Base-by-base conservation (phyloP, 2,888 invertebrate genomes). In the Habrosyne pyritoides region DNA sequence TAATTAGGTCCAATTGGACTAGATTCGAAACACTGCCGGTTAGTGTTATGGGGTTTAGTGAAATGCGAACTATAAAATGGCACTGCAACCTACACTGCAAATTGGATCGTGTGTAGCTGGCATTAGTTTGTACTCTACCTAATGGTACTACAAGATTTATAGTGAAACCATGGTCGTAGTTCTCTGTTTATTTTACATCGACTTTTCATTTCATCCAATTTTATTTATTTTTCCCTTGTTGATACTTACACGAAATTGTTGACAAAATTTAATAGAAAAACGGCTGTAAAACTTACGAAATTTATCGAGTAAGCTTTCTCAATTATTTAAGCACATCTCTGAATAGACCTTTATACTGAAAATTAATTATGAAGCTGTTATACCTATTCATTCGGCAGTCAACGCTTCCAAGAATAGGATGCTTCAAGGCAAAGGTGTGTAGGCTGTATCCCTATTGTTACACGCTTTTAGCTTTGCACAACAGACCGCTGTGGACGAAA, bases 391-490 rank as follows among this genome's bases (percentile, higher is more conserved):
- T 14, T 14, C 36, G 5, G n/a, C 14, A 36, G n/a, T 36, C 42
- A n/a, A 18, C 1, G 8, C 18, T 42, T 42, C 18, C 14, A 48
- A 50, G 30, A 50, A 50, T 28, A 50, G 50, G 50, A 18, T 14
- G 28, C 28, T 21, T 28, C 51, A 22, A 24, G 54, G 51, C 42
- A 42, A 36, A 42, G 42, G 42, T 18, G 54, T 49, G 53, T 53
- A 57, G 49, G 52, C 47, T 36, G 53, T 52, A 36, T 51, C 53
- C 53, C 61, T 60, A 67, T 72, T 72, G 70, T 70, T 61, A 57
- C 53, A 53, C 48, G 49, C 56, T 61, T 58, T 59, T 52, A 54
- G 49, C 53, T 52, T 52, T 50, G 52, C 57, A 59, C 59, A 18
- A 42, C 36, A 36, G 36, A 14, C 57, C 55, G 56, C 46, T 30